A percentile compares a stretch with the other conserved stretches of the same genome.
These are phyloP conservation scores for Burhinus bistriatus DNA, from an alignment of 2,113 vertebrate species.

Conservation along the genomic window DNA sequence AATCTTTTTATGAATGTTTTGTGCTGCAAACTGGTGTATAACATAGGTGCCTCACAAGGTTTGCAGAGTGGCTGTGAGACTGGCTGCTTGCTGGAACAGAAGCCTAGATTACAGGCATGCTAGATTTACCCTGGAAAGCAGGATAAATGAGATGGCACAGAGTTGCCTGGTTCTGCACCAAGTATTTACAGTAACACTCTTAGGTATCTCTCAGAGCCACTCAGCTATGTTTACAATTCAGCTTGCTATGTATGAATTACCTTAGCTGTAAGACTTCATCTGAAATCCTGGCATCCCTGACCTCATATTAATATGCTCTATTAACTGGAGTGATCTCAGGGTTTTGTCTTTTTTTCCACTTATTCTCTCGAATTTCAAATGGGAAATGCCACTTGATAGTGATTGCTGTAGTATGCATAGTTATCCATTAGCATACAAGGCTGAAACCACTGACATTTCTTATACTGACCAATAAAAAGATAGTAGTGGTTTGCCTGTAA, in stretches of 20 bases:
- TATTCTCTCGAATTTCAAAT: neutral
- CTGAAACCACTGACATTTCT: neutral
- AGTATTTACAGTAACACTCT: neutral
- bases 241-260: neutral
- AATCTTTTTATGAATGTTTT: neutral
- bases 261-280: neutral
- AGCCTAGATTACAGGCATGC: neutral
- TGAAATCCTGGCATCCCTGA: neutral
- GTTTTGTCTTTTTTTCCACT: neutral
- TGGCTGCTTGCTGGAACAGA: neutral
- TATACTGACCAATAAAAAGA: neutral
- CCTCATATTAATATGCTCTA: neutral
- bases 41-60: neutral
- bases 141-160: neutral
- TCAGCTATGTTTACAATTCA: neutral
- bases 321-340: neutral
- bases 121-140: neutral
- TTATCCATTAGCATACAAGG: neutral
- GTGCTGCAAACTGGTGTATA: neutral
- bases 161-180: neutral
- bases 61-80: neutral
- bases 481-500: neutral
- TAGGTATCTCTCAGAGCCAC: neutral
- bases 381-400: neutral
- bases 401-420: neutral